Base-by-base conservation (phyloP, 2,888 invertebrate genomes). In the Isotomurus palustris region DNA sequence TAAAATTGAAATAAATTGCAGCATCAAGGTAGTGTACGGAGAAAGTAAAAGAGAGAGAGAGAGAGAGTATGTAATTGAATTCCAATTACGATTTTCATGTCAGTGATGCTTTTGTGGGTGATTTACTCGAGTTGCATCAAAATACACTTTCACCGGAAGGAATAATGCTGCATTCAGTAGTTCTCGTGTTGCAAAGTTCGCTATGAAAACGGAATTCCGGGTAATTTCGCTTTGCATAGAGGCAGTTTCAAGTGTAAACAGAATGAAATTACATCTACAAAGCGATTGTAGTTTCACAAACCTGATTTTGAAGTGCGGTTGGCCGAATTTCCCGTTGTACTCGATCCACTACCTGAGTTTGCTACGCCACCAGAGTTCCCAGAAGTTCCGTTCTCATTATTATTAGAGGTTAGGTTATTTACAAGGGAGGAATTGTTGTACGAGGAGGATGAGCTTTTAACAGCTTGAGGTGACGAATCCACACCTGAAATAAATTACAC, bases 401-500 rank as follows among this genome's bases (percentile, higher is more conserved):
- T 49, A 21, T 56, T 56, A 10, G 65, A 53, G 56, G 64, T 58
- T 27, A 62, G 56, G 43, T 57, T 58, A 38, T 44, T 58, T 49
- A 60, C 55, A 47, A 64, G 56, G 40, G 62, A 62, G 47, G 64
- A 64, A 57, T 45, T 49, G 52, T 61, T 49, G 52, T 61, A 67
- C 32, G 69, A 69, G 48, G 59, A 67, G 24, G 69, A 69, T 49
- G 58, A 65, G n/a, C 53, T 55, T 58, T 69, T 69, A 22, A 58
- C 65, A 53, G 62, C 64, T 50, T 59, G 48, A 55, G 63, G 56
- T 41, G 66, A 63, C 45, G 67, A 69, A 38, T 69, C 68, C 3
- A 69, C 69, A 69, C 69, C 69, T 67, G 69, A 54, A 60, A 51
- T 55, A 53, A 55, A 60, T 62, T 62, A 60, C n/a, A 53, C 24